These are phyloP conservation scores for Caenorhabditis remanei DNA, from an alignment of 1,140 invertebrate genomes.

Conservation along the genomic window DNA sequence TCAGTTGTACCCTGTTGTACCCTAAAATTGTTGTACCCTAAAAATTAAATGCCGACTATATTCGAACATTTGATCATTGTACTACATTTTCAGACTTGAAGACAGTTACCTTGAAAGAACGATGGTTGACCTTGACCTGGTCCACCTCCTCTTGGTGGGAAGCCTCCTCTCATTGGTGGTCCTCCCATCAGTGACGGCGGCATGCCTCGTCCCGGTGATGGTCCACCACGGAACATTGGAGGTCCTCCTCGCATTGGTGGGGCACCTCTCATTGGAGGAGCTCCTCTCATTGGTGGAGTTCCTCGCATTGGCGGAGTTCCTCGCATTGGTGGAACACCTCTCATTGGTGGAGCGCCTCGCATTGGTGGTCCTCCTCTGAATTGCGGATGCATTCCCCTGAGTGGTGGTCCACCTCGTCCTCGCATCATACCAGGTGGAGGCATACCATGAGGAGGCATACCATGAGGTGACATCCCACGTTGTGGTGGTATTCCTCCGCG, in stretches of 20 bases:
- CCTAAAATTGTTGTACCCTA: no score
- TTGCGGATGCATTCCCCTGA: conserved; percentile 6
- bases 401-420: conserved; percentile 24
- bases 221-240: background rate
- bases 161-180: conserved; percentile 1
- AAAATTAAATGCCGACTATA: no score
- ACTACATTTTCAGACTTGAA: background rate
- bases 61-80: no score
- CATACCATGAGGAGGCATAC: no score
- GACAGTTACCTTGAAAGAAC: background rate
- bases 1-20: no score
- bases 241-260: conserved; percentile 15
- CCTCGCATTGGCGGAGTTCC: background rate
- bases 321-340: background rate
- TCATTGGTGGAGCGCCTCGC: background rate
- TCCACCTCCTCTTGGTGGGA: background rate
- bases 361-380: conserved; percentile 9
- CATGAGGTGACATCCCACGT: conserved; percentile 1
- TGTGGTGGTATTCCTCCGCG: background rate
- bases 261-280: background rate
- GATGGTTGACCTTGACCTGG: background rate
- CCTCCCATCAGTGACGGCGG: conserved; percentile 3
- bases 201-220: background rate
- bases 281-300: background rate
- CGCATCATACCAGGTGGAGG: background rate